Percentiles rank a stretch among this genome's conserved stretches.
Conservation (phyloP, 2,888 invertebrate genomes). For the Tenthredo mesomela region DNA sequence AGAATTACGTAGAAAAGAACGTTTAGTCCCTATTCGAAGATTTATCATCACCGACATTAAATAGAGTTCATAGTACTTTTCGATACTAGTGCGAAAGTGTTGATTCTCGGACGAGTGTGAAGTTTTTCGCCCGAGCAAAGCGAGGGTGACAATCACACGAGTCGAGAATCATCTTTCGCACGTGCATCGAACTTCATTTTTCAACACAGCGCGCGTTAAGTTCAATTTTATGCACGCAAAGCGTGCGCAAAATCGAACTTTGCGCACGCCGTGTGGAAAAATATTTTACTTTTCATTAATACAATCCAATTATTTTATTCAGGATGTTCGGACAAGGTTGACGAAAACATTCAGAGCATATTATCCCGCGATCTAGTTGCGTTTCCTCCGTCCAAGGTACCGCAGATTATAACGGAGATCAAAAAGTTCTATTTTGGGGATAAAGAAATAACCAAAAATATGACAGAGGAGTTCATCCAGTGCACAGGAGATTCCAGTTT, state of each 20-base stretch:
- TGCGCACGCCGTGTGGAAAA: too few species aligned
- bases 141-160: too few species aligned
- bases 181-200: too few species aligned
- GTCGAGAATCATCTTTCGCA: too few species aligned
- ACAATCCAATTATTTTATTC: neutral
- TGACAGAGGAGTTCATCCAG: slow-evolving; percentile 78
- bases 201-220: too few species aligned
- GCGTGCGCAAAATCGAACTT: too few species aligned
- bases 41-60: neutral
- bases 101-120: too few species aligned
- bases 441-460: slow-evolving; percentile 66
- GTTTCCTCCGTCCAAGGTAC: slow-evolving; percentile 61
- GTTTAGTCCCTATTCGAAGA: neutral
- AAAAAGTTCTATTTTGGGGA: slow-evolving; percentile 79
- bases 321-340: slow-evolving; percentile 33
- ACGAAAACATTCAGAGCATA: slow-evolving; percentile 72
- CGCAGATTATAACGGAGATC: slow-evolving; percentile 72
- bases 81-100: too few species aligned
- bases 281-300: neutral
- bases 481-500: slow-evolving; percentile 80
- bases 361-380: slow-evolving; percentile 70
- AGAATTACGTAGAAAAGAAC: neutral
- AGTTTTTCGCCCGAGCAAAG: too few species aligned
- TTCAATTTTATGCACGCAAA: too few species aligned
- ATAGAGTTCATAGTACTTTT: too few species aligned